A percentile compares a stretch with the other conserved stretches of the same genome.
Evolutionary conservation across 2,888 invertebrate genomes (phyloP).

Genomic region (Punctoribates punctum): DNA sequence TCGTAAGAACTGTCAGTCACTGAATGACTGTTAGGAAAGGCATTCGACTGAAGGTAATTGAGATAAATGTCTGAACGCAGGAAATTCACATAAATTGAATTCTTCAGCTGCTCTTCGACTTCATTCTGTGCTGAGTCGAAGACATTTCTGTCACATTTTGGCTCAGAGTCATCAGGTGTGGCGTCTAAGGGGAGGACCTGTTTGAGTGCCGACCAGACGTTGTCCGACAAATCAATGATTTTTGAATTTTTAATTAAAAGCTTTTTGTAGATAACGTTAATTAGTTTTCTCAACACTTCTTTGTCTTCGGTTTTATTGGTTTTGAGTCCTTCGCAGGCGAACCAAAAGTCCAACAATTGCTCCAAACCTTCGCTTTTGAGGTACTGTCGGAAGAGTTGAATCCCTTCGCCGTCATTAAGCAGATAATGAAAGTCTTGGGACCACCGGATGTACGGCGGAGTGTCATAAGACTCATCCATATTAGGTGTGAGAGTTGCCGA

Average conservation of each 20-base stretch:
- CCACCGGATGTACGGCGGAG: conserved; percentile 80
- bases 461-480: conserved; percentile 48
- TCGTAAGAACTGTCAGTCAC: background rate
- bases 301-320: background rate
- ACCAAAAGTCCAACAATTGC: conserved; percentile 66
- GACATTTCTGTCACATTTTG: conserved; percentile 53
- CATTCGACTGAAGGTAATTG: conserved; percentile 51
- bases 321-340: conserved; percentile 67
- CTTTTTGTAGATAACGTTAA: background rate
- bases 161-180: background rate
- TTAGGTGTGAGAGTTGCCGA: no score
- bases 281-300: background rate
- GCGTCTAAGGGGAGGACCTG: no score
- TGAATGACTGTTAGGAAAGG: conserved; percentile 47
- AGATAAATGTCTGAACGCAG: conserved; percentile 88
- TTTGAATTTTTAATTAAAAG: background rate
- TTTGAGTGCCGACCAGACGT: background rate
- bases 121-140: conserved; percentile 80
- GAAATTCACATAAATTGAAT: conserved; percentile 86
- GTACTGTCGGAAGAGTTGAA: conserved; percentile 70
- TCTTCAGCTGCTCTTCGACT: conserved; percentile 76
- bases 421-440: conserved; percentile 76
- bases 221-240: background rate
- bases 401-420: conserved; percentile 83
- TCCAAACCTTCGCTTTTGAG: conserved; percentile 53